phyloP scores from a whole-genome alignment of 2,797 vertebrate genomes.

The Tamandua tetradactyla region DNA sequence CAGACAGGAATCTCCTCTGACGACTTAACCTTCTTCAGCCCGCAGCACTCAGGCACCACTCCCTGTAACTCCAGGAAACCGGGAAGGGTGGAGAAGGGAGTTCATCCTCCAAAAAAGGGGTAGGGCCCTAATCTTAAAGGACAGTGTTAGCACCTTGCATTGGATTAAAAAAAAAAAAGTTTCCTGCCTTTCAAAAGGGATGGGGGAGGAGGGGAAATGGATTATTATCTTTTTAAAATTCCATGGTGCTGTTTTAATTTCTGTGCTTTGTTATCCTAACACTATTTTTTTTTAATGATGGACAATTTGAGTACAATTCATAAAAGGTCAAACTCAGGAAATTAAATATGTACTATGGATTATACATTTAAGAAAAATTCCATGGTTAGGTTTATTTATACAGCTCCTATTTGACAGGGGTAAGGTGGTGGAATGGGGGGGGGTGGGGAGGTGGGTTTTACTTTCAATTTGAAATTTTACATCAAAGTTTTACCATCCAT shows the following conservation, averaged over 20 bases:
- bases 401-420: background rate
- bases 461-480: conserved; percentile 23
- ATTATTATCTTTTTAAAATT: background rate
- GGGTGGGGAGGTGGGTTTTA: background rate
- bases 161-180: background rate
- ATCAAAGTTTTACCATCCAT: background rate
- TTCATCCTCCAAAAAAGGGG: background rate
- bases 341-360: background rate
- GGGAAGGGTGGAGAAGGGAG: background rate
- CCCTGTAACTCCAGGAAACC: background rate
- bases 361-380: background rate
- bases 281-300: conserved; percentile 45
- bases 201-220: background rate
- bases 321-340: conserved; percentile 25
- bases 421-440: no score
- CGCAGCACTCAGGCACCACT: background rate
- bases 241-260: background rate
- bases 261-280: conserved; percentile 11
- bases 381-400: background rate
- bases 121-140: background rate
- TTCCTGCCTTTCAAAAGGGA: background rate
- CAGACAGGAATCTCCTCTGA: background rate
- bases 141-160: background rate
- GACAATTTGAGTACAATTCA: background rate
- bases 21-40: background rate